These are phyloP conservation scores for Stigmatopora nigra DNA, from an alignment of 2,113 vertebrate genomes.

Conservation along the genomic window DNA sequence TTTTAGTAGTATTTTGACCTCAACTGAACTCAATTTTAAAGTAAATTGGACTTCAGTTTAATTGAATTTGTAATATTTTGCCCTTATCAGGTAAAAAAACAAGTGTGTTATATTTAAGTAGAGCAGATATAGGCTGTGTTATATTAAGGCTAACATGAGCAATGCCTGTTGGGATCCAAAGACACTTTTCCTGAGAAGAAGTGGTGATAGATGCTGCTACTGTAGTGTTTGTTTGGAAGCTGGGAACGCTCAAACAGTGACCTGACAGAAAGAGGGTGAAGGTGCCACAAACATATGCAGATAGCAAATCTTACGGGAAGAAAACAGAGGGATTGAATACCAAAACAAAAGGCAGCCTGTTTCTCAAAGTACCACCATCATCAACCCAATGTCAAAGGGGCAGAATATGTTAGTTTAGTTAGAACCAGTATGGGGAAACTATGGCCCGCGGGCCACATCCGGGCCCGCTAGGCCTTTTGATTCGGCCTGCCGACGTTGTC, in stretches of 20 bases:
- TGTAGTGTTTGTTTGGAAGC: constrained; percentile 7
- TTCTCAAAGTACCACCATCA: constrained; percentile 13
- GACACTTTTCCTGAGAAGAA: constrained; percentile 11
- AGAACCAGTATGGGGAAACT: too few species aligned
- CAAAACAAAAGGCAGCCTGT: constrained; percentile 54
- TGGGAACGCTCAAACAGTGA: constrained; percentile 1
- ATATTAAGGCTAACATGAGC: constrained; percentile 13
- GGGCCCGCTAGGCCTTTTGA: too few species aligned
- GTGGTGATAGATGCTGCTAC: background rate
- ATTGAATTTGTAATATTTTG: too few species aligned
- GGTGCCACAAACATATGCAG: constrained; percentile 6
- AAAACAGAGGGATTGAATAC: constrained; percentile 44
- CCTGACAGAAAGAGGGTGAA: background rate
- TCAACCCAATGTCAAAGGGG: too few species aligned
- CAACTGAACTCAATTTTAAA: too few species aligned
- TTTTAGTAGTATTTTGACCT: too few species aligned
- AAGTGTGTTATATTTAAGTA: constrained; percentile 13
- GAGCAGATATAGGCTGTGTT: constrained; percentile 15
- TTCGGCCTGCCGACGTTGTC: too few species aligned
- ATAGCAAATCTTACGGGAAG: constrained; percentile 23
- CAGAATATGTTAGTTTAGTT: too few species aligned
- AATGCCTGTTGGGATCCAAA: constrained; percentile 12
- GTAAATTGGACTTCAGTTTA: too few species aligned
- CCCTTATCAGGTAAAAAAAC: background rate
- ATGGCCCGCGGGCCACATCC: too few species aligned